phyloP scores from a whole-genome alignment of 2,113 vertebrate genomes.

The Ochotona princeps region DNA sequence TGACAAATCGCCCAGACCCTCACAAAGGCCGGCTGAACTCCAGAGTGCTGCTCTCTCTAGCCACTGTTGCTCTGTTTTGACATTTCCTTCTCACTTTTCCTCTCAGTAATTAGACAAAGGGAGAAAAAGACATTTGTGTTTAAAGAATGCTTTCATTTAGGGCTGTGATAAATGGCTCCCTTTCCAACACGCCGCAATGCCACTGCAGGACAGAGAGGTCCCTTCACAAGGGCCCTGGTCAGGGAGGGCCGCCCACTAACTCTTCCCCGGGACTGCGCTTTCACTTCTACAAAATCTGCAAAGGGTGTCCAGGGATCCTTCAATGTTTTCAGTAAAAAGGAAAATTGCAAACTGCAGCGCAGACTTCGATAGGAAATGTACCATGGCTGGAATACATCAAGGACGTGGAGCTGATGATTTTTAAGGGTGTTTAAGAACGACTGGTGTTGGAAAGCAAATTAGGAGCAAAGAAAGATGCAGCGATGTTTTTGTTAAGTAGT shows the following conservation, averaged over 20 bases:
- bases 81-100: slow-evolving; percentile 93
- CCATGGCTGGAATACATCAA: neutral
- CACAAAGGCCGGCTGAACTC: slow-evolving; percentile 93
- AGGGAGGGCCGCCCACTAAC: slow-evolving; percentile 87
- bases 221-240: slow-evolving; percentile 89
- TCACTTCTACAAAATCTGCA: slow-evolving; percentile 71
- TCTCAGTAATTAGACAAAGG: slow-evolving; percentile 94
- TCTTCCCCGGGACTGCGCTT: slow-evolving; percentile 80
- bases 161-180: slow-evolving; percentile 97
- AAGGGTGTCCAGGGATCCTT: slow-evolving; percentile 23
- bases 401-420: neutral
- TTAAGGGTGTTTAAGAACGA: slow-evolving; percentile 10
- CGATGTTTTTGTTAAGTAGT: slow-evolving; percentile 13
- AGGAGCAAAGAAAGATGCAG: neutral
- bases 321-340: slow-evolving; percentile 39
- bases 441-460: slow-evolving; percentile 24
- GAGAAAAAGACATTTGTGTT: slow-evolving; percentile 97
- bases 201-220: slow-evolving; percentile 89
- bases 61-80: slow-evolving; percentile 91
- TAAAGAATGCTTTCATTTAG: slow-evolving; percentile 95
- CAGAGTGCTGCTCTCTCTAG: slow-evolving; percentile 91
- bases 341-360: slow-evolving; percentile 36
- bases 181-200: slow-evolving; percentile 90
- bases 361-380: slow-evolving; percentile 31
- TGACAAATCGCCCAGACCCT: slow-evolving; percentile 95